Evolutionary conservation across 92 coral and sea anemone genomes (phyloP).

Genomic region (Micromussa lordhowensis): DNA sequence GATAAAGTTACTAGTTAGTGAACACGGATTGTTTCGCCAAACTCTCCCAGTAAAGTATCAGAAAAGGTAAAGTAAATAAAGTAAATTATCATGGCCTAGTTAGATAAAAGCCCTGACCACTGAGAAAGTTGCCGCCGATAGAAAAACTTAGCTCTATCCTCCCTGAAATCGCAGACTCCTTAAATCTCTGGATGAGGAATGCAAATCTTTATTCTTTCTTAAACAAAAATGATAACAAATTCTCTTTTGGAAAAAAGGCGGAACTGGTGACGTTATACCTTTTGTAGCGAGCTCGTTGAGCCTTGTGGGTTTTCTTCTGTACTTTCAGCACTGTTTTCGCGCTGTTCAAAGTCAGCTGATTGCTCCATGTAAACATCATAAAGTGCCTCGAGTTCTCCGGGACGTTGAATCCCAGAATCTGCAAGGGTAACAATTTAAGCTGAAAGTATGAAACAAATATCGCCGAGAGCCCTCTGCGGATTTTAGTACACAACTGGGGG

Average conservation of each 20-base stretch:
- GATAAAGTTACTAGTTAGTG: background rate
- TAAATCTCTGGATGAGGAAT: no score
- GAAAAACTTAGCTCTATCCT: background rate
- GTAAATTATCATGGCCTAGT: background rate
- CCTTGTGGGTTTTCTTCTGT: slow-evolving; percentile 48
- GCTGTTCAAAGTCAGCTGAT: slow-evolving; percentile 68
- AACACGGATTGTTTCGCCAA: no score
- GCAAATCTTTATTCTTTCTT: no score
- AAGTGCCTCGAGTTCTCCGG: slow-evolving; percentile 80
- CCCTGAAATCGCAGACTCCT: background rate
- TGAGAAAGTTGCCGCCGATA: no score
- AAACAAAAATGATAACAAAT: no score
- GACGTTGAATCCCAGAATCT: slow-evolving; percentile 69
- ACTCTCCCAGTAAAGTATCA: no score
- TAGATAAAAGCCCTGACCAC: background rate
- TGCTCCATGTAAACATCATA: slow-evolving; percentile 85
- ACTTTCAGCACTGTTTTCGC: slow-evolving; percentile 43
- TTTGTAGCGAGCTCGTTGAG: slow-evolving; percentile 32
- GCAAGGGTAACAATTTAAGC: background rate
- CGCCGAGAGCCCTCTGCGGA: background rate
- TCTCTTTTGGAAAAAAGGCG: no score
- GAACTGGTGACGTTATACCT: background rate
- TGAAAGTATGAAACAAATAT: background rate
- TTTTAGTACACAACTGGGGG: no score
- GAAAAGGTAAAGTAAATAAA: no score